These are phyloP conservation scores for Scolanthus callimorphus DNA, from an alignment of 92 coral and sea anemone species.

Conservation along the genomic window DNA sequence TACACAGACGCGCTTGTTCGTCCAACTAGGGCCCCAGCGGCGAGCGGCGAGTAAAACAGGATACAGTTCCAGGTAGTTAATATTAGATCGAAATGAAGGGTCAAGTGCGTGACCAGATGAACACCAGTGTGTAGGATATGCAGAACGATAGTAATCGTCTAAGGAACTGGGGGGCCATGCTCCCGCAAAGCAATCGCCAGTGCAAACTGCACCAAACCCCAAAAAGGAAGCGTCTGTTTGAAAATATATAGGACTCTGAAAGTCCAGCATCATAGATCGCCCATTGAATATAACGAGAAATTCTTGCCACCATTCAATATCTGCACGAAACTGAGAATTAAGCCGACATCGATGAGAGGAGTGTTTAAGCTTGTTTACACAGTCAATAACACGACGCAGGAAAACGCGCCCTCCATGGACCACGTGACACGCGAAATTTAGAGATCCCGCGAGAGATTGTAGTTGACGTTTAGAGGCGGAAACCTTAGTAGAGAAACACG, in stretches of 20 bases:
- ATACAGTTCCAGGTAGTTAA: constrained; percentile 14
- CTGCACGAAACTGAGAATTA: no score
- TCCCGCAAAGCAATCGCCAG: constrained; percentile 9
- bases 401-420: no score
- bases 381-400: constrained; percentile 10
- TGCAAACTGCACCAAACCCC: constrained; percentile 5
- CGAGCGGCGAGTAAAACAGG: constrained; percentile 5
- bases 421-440: no score
- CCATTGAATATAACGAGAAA: constrained; percentile 14
- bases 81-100: constrained; percentile 11
- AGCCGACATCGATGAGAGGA: constrained; percentile 6
- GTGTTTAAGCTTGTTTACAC: constrained; percentile 7
- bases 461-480: no score
- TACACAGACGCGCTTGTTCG: no score
- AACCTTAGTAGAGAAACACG: no score
- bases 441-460: no score
- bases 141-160: neutral
- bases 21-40: no score
- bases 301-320: neutral
- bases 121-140: constrained; percentile 1
- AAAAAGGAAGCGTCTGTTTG: constrained; percentile 11
- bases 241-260: constrained; percentile 3
- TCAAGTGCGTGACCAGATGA: constrained; percentile 17
- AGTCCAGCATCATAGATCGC: constrained; percentile 18
- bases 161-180: constrained; percentile 3